Base-by-base conservation (phyloP, 2,797 vertebrate species). In the Enteromius trimaculatus region DNA sequence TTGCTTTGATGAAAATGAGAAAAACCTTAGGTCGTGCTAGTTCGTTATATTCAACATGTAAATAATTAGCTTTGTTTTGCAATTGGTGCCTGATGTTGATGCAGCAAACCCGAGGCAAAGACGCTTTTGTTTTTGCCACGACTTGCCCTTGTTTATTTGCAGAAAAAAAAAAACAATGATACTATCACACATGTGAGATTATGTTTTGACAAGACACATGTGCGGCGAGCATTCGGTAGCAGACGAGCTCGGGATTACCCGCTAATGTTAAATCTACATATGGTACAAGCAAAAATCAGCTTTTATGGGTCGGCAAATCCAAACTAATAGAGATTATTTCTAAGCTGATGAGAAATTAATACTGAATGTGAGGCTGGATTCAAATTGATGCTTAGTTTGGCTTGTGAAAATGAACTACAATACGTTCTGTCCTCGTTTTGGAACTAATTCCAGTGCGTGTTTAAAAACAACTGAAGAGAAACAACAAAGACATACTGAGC, bases 221-320 rank as follows among this genome's bases (percentile, higher is more conserved):
- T 66, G 65, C 60, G 58, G 76, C 69, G 72, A 16, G 84, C 70
- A 84, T 85, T 74, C 82, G 14, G 84, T 77, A 66, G 87, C 86
- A 88, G 86, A 81, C 84, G 78, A 69, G 47, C 66, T 49, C 80
- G 44, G 91, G 95, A 94, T 95, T 94, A 95, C 60, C 85, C 77
- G 88, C 89, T 92, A 91, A 94, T 92, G 92, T 94, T 95, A 92
- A 95, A 94, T 94, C 93, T 92, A 90, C 94, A 95, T 94, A 95
- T 94, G 93, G 93, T 92, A 91, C 87, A 84, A 90, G 88, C 60
- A 89, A 92, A 94, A 94, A 94, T 90, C 93, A 91, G 92, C 93
- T 92, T 92, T 90, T 93, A 92, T 91, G 90, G 89, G 86, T 90
- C 92, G 89, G 92, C 91, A 94, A 94, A 94, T 93, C 92, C 92